Base-by-base conservation (phyloP, 92 coral and sea anemone species). In the Paramuricea clavata region DNA sequence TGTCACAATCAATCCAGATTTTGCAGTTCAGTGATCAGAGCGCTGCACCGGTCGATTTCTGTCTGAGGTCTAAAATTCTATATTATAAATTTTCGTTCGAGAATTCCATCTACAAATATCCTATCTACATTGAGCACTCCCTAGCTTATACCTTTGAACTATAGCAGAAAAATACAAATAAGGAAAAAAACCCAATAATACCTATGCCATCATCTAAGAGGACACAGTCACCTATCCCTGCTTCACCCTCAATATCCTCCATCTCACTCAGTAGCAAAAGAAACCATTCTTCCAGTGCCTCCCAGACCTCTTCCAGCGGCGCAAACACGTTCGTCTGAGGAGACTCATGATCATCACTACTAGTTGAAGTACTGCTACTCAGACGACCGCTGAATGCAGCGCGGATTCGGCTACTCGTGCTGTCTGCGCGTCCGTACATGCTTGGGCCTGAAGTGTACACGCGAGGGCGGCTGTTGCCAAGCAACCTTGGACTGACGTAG, bases 261-360 rank as follows among this genome's bases (percentile, higher is more conserved):
- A 88, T 79, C 44, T 88, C 92, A 30, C 52, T 86, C 50, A 61
- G 73, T 60, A 88, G 67, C 72, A 88, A 39, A 6, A 67, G 69
- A 78, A 88, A 88, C 92, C 92, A 88, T 60, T 83, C 54, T 75
- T 88, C 92, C 17, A 88, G 61, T 8, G 92, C 92, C 19, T 88
- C 80, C 92, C 92, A 88, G 67, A 88, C 85, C 22, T 83, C 87
- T 54, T 88, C 92, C 34, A 88, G 81, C 39, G 92, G 88, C 35
- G 72, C 74, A 61, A 88, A 83, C 27, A 76, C 92, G 49, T 83
- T 82, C 9, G 88, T 57, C 28, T 82, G 52, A 31, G 92, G 92
- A 16, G 34, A 79, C 31, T 64, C 64, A n/a, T 83, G 88, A 28
- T 59, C 82, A 39, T 71, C 86, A 56, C 88, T 77, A 9, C 62